phyloP scores from a whole-genome alignment of 2,797 vertebrate genomes.

The Enteromius radiatus region DNA sequence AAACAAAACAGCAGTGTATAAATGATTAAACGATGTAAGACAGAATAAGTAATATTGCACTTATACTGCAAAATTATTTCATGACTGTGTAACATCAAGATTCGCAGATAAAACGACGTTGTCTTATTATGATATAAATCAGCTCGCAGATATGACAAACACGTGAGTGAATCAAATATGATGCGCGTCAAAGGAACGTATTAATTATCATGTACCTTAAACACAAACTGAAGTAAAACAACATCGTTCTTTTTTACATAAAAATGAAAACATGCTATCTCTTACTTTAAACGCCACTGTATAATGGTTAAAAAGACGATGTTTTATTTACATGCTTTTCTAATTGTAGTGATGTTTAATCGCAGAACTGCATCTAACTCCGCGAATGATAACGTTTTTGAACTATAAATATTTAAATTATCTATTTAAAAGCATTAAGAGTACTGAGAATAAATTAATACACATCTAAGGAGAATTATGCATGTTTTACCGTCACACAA shows the following conservation, averaged over 20 bases:
- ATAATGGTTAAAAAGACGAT: background rate
- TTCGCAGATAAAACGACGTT: slow-evolving; percentile 12
- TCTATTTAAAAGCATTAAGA: background rate
- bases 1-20: background rate
- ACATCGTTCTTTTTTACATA: background rate
- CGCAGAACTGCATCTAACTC: background rate
- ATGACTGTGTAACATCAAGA: slow-evolving; percentile 31
- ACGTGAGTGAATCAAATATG: slow-evolving; percentile 8
- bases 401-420: slow-evolving; percentile 46
- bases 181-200: slow-evolving; percentile 9
- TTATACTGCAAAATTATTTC: slow-evolving; percentile 25
- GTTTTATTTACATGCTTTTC: background rate
- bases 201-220: slow-evolving; percentile 22
- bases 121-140: slow-evolving; percentile 37
- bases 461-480: slow-evolving; percentile 1
- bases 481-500: background rate
- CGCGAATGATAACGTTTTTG: slow-evolving; percentile 44
- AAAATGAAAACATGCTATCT: slow-evolving; percentile 7
- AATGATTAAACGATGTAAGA: slow-evolving; percentile 7
- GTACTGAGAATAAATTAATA: background rate
- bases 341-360: background rate
- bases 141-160: slow-evolving; percentile 10
- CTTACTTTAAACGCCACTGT: background rate
- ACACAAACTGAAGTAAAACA: slow-evolving; percentile 14
- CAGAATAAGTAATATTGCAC: slow-evolving; percentile 31